Conservation (phyloP, 2,113 vertebrate species). For the Kobus ellipsiprymnus region DNA sequence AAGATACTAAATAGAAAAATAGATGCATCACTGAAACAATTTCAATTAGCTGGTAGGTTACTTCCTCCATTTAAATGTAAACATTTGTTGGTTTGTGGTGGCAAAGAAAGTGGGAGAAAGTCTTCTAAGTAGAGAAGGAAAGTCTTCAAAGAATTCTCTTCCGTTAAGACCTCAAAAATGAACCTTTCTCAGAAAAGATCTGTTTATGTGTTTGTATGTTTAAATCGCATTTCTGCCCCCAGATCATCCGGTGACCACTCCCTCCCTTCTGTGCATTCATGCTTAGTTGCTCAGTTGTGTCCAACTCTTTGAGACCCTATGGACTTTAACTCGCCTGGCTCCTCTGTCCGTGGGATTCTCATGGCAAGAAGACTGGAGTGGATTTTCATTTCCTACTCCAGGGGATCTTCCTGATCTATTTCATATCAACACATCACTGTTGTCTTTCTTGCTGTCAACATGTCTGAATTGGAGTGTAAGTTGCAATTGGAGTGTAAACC, state of each 20-base stretch:
- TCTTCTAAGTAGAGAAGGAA: background rate
- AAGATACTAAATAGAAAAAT: constrained; percentile 32
- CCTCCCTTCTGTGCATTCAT: background rate
- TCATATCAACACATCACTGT: too few species aligned
- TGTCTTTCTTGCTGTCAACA: background rate
- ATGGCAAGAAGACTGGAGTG: background rate
- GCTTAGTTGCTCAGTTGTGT: background rate
- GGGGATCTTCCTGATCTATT: background rate
- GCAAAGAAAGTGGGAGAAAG: background rate
- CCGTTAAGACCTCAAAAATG: background rate
- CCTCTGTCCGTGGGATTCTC: background rate
- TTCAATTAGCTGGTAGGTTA: background rate
- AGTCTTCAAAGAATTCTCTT: background rate
- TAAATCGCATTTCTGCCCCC: background rate
- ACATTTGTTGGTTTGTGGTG: background rate
- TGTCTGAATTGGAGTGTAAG: background rate
- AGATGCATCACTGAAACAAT: background rate
- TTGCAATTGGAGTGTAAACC: background rate
- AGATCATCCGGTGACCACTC: rapidly evolving
- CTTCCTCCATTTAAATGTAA: background rate
- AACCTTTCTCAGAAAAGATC: background rate
- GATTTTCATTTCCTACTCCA: background rate
- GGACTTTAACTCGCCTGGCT: background rate
- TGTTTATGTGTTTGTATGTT: background rate
- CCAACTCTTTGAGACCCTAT: background rate